A percentile compares a stretch with the other conserved stretches of the same genome.
Evolutionary conservation across 2,797 vertebrate species (phyloP).

Genomic region (Poeciliopsis presidionis): DNA sequence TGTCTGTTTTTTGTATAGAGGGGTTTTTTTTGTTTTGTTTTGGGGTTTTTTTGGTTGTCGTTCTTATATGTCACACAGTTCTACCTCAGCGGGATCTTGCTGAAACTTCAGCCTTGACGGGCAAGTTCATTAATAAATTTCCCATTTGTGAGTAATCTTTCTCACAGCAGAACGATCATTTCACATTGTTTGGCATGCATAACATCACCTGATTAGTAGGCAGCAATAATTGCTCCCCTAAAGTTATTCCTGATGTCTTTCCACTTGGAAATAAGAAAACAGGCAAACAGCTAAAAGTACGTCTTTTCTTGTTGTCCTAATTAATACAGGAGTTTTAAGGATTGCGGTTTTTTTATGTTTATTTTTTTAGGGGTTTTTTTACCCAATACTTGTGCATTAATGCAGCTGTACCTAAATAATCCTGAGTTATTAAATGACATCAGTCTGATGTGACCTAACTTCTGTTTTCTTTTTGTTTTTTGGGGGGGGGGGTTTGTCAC

Average conservation of each 20-base stretch:
- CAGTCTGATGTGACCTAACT: neutral
- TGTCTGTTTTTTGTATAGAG: too few relatives aligned
- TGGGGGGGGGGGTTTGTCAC: neutral
- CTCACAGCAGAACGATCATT: neutral
- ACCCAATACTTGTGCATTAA: neutral
- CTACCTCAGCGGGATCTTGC: neutral
- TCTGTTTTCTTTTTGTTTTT: neutral
- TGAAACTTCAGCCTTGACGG: neutral
- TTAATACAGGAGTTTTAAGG: neutral
- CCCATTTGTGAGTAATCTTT: neutral
- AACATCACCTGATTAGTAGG: neutral
- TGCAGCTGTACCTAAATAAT: neutral
- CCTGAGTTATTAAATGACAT: neutral
- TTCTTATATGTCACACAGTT: neutral
- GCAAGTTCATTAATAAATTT: neutral
- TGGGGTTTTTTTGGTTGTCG: too few relatives aligned
- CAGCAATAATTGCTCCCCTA: neutral
- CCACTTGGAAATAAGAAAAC: neutral
- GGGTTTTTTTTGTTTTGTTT: too few relatives aligned
- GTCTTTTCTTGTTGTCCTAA: neutral
- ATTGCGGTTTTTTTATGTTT: neutral
- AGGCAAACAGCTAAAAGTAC: neutral
- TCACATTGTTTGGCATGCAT: neutral
- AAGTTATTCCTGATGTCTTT: neutral
- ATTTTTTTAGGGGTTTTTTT: neutral